A percentile compares a stretch with the other conserved stretches of the same genome.
Conservation (phyloP, 2,888 invertebrate species). For the Beris chalybata region DNA sequence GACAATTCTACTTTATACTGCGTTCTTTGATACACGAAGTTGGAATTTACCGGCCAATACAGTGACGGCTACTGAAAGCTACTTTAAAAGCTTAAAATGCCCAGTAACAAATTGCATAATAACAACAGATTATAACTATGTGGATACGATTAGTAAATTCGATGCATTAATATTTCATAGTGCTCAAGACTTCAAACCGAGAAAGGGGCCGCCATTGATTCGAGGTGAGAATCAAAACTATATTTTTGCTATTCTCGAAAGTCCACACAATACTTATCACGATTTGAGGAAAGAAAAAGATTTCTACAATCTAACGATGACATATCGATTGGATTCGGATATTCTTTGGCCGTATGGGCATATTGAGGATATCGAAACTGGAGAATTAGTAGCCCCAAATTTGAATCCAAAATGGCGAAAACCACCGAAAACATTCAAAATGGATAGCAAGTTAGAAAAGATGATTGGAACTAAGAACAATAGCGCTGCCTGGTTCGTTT, state of each 20-base stretch:
- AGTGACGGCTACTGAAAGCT: conserved; percentile 4
- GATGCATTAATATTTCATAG: conserved; percentile 62
- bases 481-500: conserved; percentile 63
- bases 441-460: conserved; percentile 9
- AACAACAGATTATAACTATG: conserved; percentile 50
- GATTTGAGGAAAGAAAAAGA: conserved; percentile 47
- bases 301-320: conserved; percentile 64
- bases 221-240: conserved; percentile 58
- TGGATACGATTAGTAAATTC: conserved; percentile 52
- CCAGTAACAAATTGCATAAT: conserved; percentile 57
- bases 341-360: conserved; percentile 56
- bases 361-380: conserved; percentile 47
- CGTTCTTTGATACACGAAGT: conserved; percentile 48
- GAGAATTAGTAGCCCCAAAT: conserved; percentile 47
- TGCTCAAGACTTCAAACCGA: conserved; percentile 51
- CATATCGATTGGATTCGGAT: conserved; percentile 60
- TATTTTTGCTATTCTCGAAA: conserved; percentile 59
- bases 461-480: conserved; percentile 53
- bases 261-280: conserved; percentile 53
- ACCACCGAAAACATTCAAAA: conserved; percentile 46
- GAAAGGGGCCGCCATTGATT: conserved; percentile 50
- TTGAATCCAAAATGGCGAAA: conserved; percentile 46
- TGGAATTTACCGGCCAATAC: conserved; percentile 43
- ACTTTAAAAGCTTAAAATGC: conserved; percentile 45
- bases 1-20: conserved; percentile 50